phyloP scores from a whole-genome alignment of 2,797 vertebrate genomes.

The Aplochiton taeniatus region DNA sequence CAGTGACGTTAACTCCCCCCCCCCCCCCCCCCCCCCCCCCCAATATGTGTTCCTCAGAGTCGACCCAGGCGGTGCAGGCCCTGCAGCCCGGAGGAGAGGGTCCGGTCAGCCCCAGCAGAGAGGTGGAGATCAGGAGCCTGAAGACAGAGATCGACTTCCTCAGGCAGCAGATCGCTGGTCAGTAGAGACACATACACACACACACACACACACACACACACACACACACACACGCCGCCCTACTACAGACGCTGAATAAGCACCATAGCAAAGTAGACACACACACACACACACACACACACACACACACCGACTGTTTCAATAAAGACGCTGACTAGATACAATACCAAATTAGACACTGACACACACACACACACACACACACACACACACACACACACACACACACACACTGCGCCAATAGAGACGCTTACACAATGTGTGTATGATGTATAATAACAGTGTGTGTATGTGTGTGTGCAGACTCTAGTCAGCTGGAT shows the following conservation, averaged over 20 bases:
- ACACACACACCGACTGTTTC: not conserved
- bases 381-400: not conserved
- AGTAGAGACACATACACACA: constrained; percentile 17
- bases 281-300: not conserved
- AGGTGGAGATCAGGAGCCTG: constrained; percentile 92
- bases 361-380: not conserved
- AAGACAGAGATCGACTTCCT: constrained; percentile 94
- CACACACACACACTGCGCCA: too few relatives aligned
- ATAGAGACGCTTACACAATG: not conserved
- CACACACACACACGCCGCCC: not conserved
- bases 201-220: not conserved
- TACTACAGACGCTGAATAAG: too few relatives aligned
- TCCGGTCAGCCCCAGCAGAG: constrained; percentile 83
- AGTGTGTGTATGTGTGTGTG: constrained; percentile 37
- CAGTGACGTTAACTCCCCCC: not conserved
- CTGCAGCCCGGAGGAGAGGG: constrained; percentile 86
- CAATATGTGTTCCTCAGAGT: constrained; percentile 73
- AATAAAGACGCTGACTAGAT: too few relatives aligned
- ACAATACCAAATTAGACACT: not conserved
- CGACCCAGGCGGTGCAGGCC: constrained; percentile 93
- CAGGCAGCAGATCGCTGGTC: constrained; percentile 92
- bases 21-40: not conserved
- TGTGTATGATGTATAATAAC: not conserved
- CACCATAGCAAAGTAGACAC: too few relatives aligned
- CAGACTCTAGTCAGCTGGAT: constrained; percentile 87